Evolutionary conservation across 2,888 invertebrate genomes (phyloP).

Genomic region (Pammene fasciana): DNA sequence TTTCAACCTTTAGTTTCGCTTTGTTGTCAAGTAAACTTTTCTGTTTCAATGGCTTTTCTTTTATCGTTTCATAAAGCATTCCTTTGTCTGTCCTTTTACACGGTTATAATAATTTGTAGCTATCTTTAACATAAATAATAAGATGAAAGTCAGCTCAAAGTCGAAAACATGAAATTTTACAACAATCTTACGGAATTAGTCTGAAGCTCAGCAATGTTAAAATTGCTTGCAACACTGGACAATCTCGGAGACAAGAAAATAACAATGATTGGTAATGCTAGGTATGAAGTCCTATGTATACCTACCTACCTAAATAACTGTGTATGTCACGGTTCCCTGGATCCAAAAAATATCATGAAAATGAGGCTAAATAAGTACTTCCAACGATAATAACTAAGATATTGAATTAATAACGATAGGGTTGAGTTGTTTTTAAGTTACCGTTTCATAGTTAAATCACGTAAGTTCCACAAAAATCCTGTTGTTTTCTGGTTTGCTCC

Average conservation of each 20-base stretch:
- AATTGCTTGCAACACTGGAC: constrained; percentile 25
- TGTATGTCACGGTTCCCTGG: too few relatives aligned
- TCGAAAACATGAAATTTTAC: constrained; percentile 1
- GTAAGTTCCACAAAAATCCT: too few relatives aligned
- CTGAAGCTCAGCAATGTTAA: constrained; percentile 15
- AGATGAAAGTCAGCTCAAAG: neutral
- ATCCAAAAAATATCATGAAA: too few relatives aligned
- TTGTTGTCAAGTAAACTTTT: too few relatives aligned
- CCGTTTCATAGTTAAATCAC: too few relatives aligned
- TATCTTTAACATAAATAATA: neutral
- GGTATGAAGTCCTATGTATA: neutral
- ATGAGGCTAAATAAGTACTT: too few relatives aligned
- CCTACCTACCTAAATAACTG: too few relatives aligned
- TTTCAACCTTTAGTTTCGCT: too few relatives aligned
- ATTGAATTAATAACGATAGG: too few relatives aligned
- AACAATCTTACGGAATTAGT: constrained; percentile 32
- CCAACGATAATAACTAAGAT: too few relatives aligned
- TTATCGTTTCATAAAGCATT: neutral
- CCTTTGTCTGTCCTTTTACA: neutral
- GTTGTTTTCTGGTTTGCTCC: too few relatives aligned
- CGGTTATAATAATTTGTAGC: neutral
- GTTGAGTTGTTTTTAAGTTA: too few relatives aligned
- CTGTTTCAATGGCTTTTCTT: neutral
- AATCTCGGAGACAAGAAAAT: constrained; percentile 16
- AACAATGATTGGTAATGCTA: neutral